phyloP scores from a whole-genome alignment of 2,888 invertebrate species.

The Spilarctia lutea region DNA sequence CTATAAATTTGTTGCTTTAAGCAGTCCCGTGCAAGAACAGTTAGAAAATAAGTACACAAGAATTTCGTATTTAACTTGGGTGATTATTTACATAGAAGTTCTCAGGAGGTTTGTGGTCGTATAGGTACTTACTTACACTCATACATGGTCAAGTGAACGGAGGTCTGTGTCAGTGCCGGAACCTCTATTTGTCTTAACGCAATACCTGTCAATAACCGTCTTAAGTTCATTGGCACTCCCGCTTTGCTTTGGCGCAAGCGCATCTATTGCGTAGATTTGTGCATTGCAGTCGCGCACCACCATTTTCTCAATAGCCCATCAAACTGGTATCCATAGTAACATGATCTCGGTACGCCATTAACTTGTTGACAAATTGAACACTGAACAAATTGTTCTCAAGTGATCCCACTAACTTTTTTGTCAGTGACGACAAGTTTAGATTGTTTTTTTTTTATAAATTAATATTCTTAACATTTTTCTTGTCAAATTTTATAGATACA shows the following conservation, averaged over 20 bases:
- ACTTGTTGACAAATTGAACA: conserved; percentile 82
- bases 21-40: conserved; percentile 58
- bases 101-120: conserved; percentile 78
- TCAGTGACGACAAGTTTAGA: neutral
- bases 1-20: conserved; percentile 45
- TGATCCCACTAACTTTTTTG: conserved; percentile 57
- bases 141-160: conserved; percentile 80
- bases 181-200: conserved; percentile 85
- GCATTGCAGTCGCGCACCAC: conserved; percentile 73
- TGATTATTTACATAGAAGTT: conserved; percentile 82
- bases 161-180: conserved; percentile 81
- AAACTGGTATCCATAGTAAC: conserved; percentile 79
- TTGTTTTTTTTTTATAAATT: neutral
- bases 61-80: conserved; percentile 79
- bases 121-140: conserved; percentile 59
- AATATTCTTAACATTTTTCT: neutral
- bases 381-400: conserved; percentile 74
- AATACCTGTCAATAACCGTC: conserved; percentile 85
- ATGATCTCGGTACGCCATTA: conserved; percentile 81
- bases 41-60: conserved; percentile 71
- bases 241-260: conserved; percentile 85
- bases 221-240: conserved; percentile 84
- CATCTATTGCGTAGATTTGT: conserved; percentile 82
- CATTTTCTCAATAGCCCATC: conserved; percentile 73
- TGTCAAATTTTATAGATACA: neutral